Base-by-base conservation (phyloP, 1,140 invertebrate genomes). In the Probaryconus sp. region DNA sequence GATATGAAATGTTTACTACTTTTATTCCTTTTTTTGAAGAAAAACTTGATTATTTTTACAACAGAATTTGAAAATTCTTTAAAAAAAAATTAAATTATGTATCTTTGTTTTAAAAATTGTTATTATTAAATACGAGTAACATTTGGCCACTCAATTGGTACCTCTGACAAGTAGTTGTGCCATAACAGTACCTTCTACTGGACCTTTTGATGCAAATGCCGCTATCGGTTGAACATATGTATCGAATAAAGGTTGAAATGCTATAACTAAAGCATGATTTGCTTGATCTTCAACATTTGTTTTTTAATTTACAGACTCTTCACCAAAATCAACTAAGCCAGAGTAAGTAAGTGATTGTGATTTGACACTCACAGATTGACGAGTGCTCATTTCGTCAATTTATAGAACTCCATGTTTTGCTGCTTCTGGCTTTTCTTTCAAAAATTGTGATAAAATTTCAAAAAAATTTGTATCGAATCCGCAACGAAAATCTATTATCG, bases 261-360 rank as follows among this genome's bases (percentile, higher is more conserved):
- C 20, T 9, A 48, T n/a, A 4, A 48, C 43, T 16, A 48, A 10
- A 1, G 14, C 28, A 48, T 48, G 43, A 33, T 48, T 28, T 9
- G 43, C 43, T 26, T 43, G 5, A 3, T 17, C 5, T 13, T 43
- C 20, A 71, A 55, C 5, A 72, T 37, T 56, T 72, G 17, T 72
- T 51, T 20, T 33, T 40, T 10, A 69, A 16, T 13, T 58, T 13
- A 13, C 4, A 10, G 7, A 13, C 18, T 43, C 30, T 17, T 61
- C 64, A 2, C 71, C 71, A 37, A 69, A 74, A 37, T 74, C 55
- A 6, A 42, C 13, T 9, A 74, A 38, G 2, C 64, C 64, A 3
- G 20, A 53, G 20, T 61, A 74, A 4, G 45, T 61, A 21, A 74
- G 26, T 3, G 28, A 45, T 53, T 24, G 18, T n/a, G 53, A 61